Conservation (phyloP, 2,113 vertebrate species). For the Acrocephalus kingi region DNA sequence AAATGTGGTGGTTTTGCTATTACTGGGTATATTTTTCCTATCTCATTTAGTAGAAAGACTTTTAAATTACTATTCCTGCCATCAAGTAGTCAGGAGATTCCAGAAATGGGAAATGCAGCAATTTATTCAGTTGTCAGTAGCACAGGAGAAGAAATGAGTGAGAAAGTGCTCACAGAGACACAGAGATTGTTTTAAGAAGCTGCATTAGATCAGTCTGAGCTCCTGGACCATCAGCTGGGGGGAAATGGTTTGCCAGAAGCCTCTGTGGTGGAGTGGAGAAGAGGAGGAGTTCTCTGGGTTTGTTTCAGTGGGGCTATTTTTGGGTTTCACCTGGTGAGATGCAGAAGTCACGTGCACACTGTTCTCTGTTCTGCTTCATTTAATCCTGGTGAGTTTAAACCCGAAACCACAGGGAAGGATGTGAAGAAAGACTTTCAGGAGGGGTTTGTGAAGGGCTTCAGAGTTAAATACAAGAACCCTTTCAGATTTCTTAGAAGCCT, state of each 20-base stretch:
- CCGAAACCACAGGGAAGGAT: neutral
- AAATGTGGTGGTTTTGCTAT: neutral
- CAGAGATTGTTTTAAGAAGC: neutral
- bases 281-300: neutral
- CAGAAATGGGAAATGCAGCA: neutral
- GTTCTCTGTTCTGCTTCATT: neutral
- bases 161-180: neutral
- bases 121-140: neutral
- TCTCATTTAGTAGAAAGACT: neutral
- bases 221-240: neutral
- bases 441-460: neutral
- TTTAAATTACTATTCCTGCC: neutral
- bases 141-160: neutral
- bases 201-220: neutral
- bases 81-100: neutral
- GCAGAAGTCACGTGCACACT: neutral
- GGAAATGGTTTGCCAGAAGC: neutral
- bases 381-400: neutral
- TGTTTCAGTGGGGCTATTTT: neutral
- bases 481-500: neutral
- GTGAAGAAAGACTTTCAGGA: neutral
- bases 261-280: neutral
- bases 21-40: neutral
- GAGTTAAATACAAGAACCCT: neutral
- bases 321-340: neutral